These are phyloP conservation scores for Triplophysa rosa DNA, from an alignment of 2,113 vertebrate species.

Conservation along the genomic window DNA sequence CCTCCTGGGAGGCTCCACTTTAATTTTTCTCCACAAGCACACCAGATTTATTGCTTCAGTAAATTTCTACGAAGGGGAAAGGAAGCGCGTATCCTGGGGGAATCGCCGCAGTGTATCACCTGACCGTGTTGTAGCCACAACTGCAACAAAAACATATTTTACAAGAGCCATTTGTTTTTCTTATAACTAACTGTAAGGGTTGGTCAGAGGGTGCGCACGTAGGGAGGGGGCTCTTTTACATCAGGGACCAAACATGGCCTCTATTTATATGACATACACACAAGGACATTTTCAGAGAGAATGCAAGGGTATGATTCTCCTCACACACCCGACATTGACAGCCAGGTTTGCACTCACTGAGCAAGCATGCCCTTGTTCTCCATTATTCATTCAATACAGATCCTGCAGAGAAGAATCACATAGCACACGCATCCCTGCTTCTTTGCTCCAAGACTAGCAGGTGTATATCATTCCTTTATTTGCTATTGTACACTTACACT, in stretches of 20 bases:
- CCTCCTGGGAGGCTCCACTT: constrained; percentile 64
- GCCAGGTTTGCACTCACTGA: constrained; percentile 25
- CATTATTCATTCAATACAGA: constrained; percentile 44
- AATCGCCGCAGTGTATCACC: constrained; percentile 58
- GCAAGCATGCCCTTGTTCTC: constrained; percentile 42
- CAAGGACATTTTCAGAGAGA: constrained; percentile 41
- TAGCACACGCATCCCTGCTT: background rate
- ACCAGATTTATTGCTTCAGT: constrained; percentile 70
- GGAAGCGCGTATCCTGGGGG: constrained; percentile 49
- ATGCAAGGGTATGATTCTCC: constrained; percentile 35
- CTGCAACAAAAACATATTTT: constrained; percentile 64
- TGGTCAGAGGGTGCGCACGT: constrained; percentile 38
- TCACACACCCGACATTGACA: constrained; percentile 39
- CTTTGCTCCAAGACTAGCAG: constrained; percentile 9
- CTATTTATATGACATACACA: constrained; percentile 5
- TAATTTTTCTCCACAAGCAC: constrained; percentile 69
- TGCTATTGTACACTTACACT: constrained; percentile 14
- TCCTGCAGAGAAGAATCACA: constrained; percentile 35
- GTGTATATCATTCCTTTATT: constrained; percentile 31
- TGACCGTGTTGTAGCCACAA: constrained; percentile 54
- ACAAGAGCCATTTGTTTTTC: constrained; percentile 57
- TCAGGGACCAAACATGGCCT: constrained; percentile 13
- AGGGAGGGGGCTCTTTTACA: constrained; percentile 24
- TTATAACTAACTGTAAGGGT: constrained; percentile 47
- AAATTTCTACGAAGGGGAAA: constrained; percentile 63